Evolutionary conservation across 2,113 vertebrate species (phyloP).

Genomic region (Nycticebus coucang): DNA sequence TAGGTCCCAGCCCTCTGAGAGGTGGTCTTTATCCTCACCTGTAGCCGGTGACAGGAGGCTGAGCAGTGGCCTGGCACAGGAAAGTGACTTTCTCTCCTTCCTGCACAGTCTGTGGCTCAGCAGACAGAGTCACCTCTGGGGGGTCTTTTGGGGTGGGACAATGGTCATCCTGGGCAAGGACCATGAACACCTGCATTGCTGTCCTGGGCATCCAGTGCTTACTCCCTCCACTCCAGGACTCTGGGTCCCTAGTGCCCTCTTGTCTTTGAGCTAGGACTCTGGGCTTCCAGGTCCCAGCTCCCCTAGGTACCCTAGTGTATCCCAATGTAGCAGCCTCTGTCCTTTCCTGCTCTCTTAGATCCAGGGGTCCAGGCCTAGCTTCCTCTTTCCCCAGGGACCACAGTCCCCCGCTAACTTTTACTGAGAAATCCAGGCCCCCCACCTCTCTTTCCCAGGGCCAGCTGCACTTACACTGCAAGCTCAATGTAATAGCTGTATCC

Average conservation of each 20-base stretch:
- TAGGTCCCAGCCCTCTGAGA: neutral
- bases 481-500: slow-evolving; percentile 91
- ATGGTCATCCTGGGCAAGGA: neutral
- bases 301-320: too few relatives aligned
- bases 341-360: neutral
- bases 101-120: slow-evolving; percentile 91
- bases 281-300: neutral
- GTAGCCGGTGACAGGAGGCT: slow-evolving; percentile 93
- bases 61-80: slow-evolving; percentile 91
- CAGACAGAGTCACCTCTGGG: slow-evolving; percentile 92
- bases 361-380: neutral
- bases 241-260: neutral
- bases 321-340: too few relatives aligned
- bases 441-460: neutral
- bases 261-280: neutral
- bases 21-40: slow-evolving; percentile 83
- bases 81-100: slow-evolving; percentile 93
- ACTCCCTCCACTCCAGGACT: neutral
- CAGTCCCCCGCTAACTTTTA: neutral
- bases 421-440: neutral
- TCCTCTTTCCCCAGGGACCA: neutral
- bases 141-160: slow-evolving; percentile 85
- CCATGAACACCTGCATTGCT: neutral
- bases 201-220: neutral
- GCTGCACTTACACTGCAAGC: slow-evolving; percentile 90